A percentile compares a stretch with the other conserved stretches of the same genome.
These are phyloP conservation scores for Orientallactaga bullata DNA, from an alignment of 2,113 vertebrate genomes.

Conservation along the genomic window DNA sequence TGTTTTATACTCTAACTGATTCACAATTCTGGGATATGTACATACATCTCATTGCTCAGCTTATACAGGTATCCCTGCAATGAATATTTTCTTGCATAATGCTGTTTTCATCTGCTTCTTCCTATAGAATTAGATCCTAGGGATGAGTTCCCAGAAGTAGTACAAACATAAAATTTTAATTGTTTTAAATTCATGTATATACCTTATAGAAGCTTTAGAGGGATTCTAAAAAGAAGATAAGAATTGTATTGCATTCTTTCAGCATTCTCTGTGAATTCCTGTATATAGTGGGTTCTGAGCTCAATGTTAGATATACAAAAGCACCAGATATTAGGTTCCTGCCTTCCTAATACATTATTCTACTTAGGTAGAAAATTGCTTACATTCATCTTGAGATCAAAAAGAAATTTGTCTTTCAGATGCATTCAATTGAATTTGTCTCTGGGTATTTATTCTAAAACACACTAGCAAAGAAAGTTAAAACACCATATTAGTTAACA, in stretches of 20 bases:
- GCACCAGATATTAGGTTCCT: neutral
- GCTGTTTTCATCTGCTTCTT: neutral
- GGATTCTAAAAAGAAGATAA: neutral
- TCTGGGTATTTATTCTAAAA: slow-evolving; percentile 1
- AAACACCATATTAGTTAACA: neutral
- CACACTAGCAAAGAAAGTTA: neutral
- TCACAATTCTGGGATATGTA: neutral
- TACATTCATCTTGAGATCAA: neutral
- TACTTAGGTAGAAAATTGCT: neutral
- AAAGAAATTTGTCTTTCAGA: neutral
- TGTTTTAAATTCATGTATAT: slow-evolving; percentile 7
- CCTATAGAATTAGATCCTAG: slow-evolving; percentile 33
- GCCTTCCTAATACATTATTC: neutral
- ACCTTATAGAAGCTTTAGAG: neutral
- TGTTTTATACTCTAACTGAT: neutral
- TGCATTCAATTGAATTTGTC: neutral
- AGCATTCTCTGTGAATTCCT: neutral
- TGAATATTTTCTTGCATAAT: slow-evolving; percentile 19
- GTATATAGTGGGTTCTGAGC: neutral
- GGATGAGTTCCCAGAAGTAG: slow-evolving; percentile 13
- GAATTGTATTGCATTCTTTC: neutral
- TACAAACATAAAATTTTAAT: slow-evolving; percentile 54
- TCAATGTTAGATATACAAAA: neutral
- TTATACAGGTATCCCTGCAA: neutral
- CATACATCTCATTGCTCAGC: neutral